A percentile compares a stretch with the other conserved stretches of the same genome.
Conservation (phyloP, 2,113 vertebrate genomes). For the Otocyon megalotis region DNA sequence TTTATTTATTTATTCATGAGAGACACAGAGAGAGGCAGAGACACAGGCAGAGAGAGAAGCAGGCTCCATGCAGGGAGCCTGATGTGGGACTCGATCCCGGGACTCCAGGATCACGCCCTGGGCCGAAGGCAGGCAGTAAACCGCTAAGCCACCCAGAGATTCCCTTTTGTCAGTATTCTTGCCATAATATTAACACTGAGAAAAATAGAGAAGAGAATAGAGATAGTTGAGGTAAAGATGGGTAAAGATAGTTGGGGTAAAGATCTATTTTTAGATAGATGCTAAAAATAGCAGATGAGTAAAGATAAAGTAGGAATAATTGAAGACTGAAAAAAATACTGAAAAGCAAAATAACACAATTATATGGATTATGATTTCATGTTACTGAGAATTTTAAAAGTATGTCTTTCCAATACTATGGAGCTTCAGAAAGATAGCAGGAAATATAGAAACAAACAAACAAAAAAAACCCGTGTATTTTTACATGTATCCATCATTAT, state of each 20-base stretch:
- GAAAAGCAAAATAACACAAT: not conserved
- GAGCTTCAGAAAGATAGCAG: not conserved
- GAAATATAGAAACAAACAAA: not conserved
- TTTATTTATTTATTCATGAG: too few species aligned
- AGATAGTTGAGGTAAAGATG: not conserved
- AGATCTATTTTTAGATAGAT: too few species aligned
- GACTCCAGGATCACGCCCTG: too few species aligned
- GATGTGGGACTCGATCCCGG: too few species aligned
- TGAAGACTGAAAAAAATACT: slow-evolving; percentile 24
- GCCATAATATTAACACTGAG: not conserved
- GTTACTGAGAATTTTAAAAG: not conserved
- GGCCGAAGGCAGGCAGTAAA: too few species aligned
- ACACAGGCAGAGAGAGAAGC: too few species aligned
- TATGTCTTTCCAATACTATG: not conserved
- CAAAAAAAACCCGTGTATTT: not conserved
- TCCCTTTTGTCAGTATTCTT: not conserved
- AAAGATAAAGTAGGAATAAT: not conserved
- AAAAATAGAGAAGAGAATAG: not conserved
- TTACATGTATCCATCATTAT: not conserved
- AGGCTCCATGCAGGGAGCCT: too few species aligned
- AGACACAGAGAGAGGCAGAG: too few species aligned
- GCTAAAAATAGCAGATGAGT: not conserved
- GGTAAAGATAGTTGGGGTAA: too few species aligned
- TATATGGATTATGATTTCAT: not conserved
- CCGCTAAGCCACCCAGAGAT: too few species aligned